Percentiles rank a stretch among this genome's conserved stretches.
These are phyloP conservation scores for Enoplosus armatus DNA, from an alignment of 2,797 vertebrate species.

Conservation along the genomic window DNA sequence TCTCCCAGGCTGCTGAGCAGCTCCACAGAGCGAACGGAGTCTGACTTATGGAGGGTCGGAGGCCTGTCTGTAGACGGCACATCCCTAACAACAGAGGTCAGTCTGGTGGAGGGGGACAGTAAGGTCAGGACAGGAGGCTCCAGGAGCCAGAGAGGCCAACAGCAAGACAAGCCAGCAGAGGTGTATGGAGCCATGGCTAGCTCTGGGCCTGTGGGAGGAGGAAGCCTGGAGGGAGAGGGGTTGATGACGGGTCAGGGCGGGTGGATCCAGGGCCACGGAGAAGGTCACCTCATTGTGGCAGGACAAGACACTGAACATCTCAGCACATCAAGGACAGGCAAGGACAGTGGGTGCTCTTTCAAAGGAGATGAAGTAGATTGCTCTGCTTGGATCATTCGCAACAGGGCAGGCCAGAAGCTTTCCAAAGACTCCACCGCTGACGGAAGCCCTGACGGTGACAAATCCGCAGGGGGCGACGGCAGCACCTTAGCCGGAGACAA, in stretches of 20 bases:
- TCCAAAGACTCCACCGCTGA: neutral
- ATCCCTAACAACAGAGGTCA: neutral
- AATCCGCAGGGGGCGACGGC: neutral
- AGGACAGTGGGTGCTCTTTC: neutral
- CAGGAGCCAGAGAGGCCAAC: conserved; percentile 1
- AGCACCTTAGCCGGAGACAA: conserved; percentile 9
- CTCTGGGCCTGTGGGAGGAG: conserved; percentile 1
- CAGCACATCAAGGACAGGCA: conserved; percentile 3
- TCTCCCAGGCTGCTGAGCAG: conserved; percentile 74
- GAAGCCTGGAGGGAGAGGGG: conserved; percentile 17
- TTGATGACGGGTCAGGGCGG: neutral
- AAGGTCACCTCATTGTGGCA: conserved; percentile 5
- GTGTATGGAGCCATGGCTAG: neutral
- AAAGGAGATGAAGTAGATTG: conserved; percentile 46
- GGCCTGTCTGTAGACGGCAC: neutral
- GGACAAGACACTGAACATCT: conserved; percentile 3
- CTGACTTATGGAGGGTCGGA: conserved; percentile 7
- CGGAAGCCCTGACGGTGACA: neutral
- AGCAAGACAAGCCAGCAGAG: conserved; percentile 5
- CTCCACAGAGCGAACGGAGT: conserved; percentile 45
- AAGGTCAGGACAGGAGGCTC: neutral
- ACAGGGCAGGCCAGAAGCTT: conserved; percentile 14
- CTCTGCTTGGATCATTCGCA: neutral
- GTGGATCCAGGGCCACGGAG: conserved; percentile 23
- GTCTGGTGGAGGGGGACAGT: neutral